Percentiles rank a stretch among this genome's conserved stretches.
Conservation (phyloP, 2,113 vertebrate genomes). For the Bufo gargarizans region DNA sequence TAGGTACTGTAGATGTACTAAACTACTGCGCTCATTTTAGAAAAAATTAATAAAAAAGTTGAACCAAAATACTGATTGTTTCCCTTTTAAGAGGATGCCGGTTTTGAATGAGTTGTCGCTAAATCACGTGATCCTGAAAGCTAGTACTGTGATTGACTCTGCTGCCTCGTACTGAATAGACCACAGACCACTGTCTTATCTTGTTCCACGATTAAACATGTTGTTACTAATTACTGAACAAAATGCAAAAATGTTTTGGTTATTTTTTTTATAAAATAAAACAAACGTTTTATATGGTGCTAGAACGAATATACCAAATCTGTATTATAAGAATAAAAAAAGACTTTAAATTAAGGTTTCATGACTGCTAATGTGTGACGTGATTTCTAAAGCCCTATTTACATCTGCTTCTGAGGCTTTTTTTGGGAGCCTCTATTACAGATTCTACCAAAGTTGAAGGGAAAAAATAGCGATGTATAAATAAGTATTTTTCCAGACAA, state of each 20-base stretch:
- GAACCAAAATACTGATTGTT: background rate
- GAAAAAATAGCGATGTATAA: too few relatives aligned
- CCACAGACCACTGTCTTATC: slow-evolving; percentile 27
- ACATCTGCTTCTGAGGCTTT: too few relatives aligned
- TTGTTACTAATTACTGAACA: slow-evolving; percentile 49
- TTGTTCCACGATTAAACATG: slow-evolving; percentile 28
- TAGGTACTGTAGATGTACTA: background rate
- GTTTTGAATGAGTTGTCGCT: background rate
- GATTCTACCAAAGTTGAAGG: too few relatives aligned
- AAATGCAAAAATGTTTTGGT: slow-evolving; percentile 34
- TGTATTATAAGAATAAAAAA: slow-evolving; percentile 58
- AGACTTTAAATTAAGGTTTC: slow-evolving; percentile 33
- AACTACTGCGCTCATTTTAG: background rate
- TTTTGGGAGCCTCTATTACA: too few relatives aligned
- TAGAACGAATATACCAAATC: slow-evolving; percentile 59
- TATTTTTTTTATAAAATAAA: slow-evolving; percentile 56
- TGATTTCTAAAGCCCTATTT: background rate
- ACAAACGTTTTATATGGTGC: slow-evolving; percentile 55
- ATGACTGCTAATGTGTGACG: background rate
- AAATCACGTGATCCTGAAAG: slow-evolving; percentile 7
- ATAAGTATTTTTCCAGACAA: too few relatives aligned
- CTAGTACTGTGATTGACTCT: slow-evolving; percentile 35
- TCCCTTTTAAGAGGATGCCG: background rate
- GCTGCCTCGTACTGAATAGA: slow-evolving; percentile 16
- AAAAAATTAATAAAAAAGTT: background rate